Base-by-base conservation (phyloP, 1,140 invertebrate genomes). In the Conus betulinus region DNA sequence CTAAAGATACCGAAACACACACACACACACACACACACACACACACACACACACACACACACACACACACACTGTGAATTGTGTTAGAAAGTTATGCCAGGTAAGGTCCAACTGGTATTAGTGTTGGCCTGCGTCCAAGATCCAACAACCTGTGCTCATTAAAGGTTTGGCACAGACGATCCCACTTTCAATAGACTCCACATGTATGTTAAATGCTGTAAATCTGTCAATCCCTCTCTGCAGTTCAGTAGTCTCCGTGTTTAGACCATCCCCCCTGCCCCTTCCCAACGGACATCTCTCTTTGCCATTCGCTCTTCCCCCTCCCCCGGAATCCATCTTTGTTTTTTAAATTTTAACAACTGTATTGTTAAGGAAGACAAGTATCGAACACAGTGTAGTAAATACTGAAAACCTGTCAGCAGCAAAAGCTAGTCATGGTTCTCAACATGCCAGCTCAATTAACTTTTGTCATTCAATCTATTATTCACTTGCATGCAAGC, bases 141-240 rank as follows among this genome's bases (percentile, higher is more conserved):
- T 3, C 7, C 13, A 53, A 20, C 79, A 52, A 81, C 13, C 17
- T 81, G 8, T 10, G 20, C 5, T 81, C 27, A 39, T 51, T 81
- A 81, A 17, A 81, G 7, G 39, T 17, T 81, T 81, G 79, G 79
- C 79, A 81, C 79, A 79, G 39, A 81, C 79, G 13, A 20, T 71
- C 15, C 67, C 53, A 39, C n/a, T 17, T 7, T 78, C 4, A 11
- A 51, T 78, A 78, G 5, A 39, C 8, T 25, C 76, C 76, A 78
- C 11, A 51, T 78, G 76, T 7, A 78, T 23, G 23, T 71, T 17
- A 71, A 71, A 71, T 71, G 20, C 11, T 78, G 25, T 27, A 27
- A 7, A 27, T 78, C 27, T 39, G 8, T 74, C 71, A 20, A 20
- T 74, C 20, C 7, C n/a, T n/a, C 71, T 74, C 71, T n/a, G 7